Conservation (phyloP, 2,888 invertebrate genomes). For the Priocnemis perturbator region DNA sequence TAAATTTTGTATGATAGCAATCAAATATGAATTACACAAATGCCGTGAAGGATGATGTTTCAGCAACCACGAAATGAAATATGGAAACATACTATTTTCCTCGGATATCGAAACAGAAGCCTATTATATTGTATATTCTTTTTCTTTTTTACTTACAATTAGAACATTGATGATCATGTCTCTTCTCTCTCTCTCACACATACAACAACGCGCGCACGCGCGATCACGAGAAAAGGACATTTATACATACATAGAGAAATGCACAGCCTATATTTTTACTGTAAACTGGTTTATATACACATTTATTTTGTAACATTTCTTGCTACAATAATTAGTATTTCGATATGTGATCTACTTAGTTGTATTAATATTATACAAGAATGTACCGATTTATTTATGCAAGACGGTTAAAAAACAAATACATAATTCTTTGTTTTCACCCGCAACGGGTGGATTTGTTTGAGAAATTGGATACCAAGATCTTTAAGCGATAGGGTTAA, state of each 20-base stretch:
- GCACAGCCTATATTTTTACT: constrained; percentile 66
- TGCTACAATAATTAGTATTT: constrained; percentile 62
- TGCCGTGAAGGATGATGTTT: constrained; percentile 39
- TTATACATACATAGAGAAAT: constrained; percentile 53
- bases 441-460: constrained; percentile 27
- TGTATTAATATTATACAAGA: constrained; percentile 29
- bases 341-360: constrained; percentile 67
- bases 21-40: constrained; percentile 32
- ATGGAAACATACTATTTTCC: constrained; percentile 14
- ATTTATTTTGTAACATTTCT: constrained; percentile 67
- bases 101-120: constrained; percentile 19
- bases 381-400: constrained; percentile 19
- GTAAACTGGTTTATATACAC: constrained; percentile 62
- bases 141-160: constrained; percentile 10
- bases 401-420: constrained; percentile 11
- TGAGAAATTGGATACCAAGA: constrained; percentile 32
- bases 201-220: background rate
- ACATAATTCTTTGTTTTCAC: constrained; percentile 22
- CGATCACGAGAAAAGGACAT: constrained; percentile 29
- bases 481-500: constrained; percentile 34
- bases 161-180: constrained; percentile 24
- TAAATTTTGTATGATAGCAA: constrained; percentile 31
- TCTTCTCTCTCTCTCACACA: constrained; percentile 15
- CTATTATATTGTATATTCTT: constrained; percentile 4
- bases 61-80: constrained; percentile 31